Conservation (phyloP, 1,140 invertebrate species). For the Macrotrachela quadricornifera region DNA sequence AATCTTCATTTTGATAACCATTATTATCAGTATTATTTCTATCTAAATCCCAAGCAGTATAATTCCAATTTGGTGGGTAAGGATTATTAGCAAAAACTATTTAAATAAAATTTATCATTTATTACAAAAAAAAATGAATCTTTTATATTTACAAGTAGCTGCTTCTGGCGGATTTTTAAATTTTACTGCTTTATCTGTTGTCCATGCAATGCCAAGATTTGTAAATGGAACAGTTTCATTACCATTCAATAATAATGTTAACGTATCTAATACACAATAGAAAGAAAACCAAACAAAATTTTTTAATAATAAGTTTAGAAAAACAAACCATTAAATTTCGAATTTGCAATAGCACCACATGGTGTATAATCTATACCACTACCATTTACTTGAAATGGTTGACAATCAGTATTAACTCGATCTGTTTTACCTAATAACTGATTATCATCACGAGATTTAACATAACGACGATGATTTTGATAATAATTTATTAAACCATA, state of each 20-base stretch:
- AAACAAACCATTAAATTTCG: conserved; percentile 66
- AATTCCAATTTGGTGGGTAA: conserved; percentile 49
- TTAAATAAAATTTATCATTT: background rate
- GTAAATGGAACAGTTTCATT: background rate
- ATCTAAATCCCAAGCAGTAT: conserved; percentile 54
- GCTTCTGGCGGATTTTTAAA: conserved; percentile 56
- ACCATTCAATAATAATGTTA: background rate
- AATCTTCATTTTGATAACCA: conserved; percentile 85
- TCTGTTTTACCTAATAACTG: conserved; percentile 52
- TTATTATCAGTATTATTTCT: conserved; percentile 46
- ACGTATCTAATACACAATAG: conserved; percentile 4
- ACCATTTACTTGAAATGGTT: conserved; percentile 27
- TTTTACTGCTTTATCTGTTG: conserved; percentile 75
- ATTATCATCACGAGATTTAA: conserved; percentile 88
- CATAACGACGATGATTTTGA: conserved; percentile 92
- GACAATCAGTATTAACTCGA: conserved; percentile 21
- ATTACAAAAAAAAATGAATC: background rate
- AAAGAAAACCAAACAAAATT: too few species aligned
- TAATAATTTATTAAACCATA: conserved; percentile 94
- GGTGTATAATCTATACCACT: conserved; percentile 41
- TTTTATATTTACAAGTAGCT: background rate
- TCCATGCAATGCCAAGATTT: conserved; percentile 81
- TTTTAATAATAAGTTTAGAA: too few species aligned
- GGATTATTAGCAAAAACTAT: conserved; percentile 11
- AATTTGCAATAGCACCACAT: conserved; percentile 95